Evolutionary conservation across 2,888 invertebrate genomes (phyloP).

Genomic region (Drosophila pegasa): DNA sequence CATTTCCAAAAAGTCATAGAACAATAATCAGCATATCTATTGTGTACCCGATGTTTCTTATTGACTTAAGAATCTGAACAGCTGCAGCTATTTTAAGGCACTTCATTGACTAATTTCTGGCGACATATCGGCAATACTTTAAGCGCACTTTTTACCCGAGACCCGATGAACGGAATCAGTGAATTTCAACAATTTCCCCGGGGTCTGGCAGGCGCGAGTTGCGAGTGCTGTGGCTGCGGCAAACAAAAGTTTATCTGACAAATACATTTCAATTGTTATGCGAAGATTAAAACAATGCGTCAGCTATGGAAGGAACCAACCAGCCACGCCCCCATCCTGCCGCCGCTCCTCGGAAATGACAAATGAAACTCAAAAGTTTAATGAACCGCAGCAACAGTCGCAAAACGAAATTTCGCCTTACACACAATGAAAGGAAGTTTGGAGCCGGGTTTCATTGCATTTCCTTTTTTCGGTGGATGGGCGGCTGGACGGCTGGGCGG

Average conservation of each 20-base stretch:
- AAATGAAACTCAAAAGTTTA: conserved; percentile 75
- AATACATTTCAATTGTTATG: conserved; percentile 73
- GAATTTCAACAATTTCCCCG: conserved; percentile 15
- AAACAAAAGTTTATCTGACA: conserved; percentile 71
- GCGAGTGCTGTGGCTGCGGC: conserved; percentile 11
- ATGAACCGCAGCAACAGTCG: conserved; percentile 72
- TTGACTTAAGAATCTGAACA: not conserved
- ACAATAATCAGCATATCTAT: not conserved
- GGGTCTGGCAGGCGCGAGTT: not conserved
- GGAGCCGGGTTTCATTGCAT: conserved; percentile 19
- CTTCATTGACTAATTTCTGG: conserved; percentile 8
- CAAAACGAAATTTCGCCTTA: conserved; percentile 59
- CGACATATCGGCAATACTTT: conserved; percentile 44
- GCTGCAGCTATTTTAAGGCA: not conserved
- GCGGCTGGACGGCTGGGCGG: not conserved
- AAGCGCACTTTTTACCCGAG: conserved; percentile 13
- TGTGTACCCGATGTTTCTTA: not conserved
- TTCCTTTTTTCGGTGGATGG: conserved; percentile 9
- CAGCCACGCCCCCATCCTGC: not conserved
- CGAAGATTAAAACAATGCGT: conserved; percentile 54
- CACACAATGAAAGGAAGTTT: conserved; percentile 58
- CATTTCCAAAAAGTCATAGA: not conserved
- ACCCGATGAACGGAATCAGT: conserved; percentile 7
- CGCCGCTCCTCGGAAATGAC: conserved; percentile 43
- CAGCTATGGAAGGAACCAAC: conserved; percentile 21